Percentiles rank a stretch among this genome's conserved stretches.
Conservation (phyloP, 1,140 invertebrate genomes). For the Orius insidiosus region DNA sequence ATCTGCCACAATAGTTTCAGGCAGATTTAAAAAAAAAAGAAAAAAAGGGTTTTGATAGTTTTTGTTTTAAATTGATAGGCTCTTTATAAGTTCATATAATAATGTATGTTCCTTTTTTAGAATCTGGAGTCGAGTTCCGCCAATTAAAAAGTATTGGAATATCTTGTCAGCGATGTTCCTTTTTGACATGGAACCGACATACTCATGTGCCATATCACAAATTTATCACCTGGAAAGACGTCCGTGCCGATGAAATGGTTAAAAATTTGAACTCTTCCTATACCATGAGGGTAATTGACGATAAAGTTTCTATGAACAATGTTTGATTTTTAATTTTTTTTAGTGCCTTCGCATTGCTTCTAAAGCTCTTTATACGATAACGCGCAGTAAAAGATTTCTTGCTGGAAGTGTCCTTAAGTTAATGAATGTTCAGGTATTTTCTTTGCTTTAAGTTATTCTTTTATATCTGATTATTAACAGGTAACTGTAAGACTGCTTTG, state of each 20-base stretch:
- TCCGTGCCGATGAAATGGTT: slow-evolving; percentile 61
- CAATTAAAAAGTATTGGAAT: slow-evolving; percentile 67
- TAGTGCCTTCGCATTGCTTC: slow-evolving; percentile 37
- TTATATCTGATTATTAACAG: slow-evolving; percentile 29
- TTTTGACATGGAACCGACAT: slow-evolving; percentile 72
- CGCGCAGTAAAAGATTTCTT: slow-evolving; percentile 59
- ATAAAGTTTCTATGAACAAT: neutral
- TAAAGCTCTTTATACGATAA: slow-evolving; percentile 51
- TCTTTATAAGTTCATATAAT: no score
- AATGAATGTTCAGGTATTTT: slow-evolving; percentile 57
- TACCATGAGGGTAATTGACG: slow-evolving; percentile 47
- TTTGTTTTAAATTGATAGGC: no score
- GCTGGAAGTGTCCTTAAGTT: slow-evolving; percentile 62
- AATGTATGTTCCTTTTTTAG: slow-evolving; percentile 4
- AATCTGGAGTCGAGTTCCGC: slow-evolving; percentile 29
- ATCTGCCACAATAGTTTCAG: no score
- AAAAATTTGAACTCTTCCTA: slow-evolving; percentile 72
- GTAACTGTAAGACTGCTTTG: slow-evolving; percentile 61
- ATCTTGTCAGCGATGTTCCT: slow-evolving; percentile 71
- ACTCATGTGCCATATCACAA: slow-evolving; percentile 75
- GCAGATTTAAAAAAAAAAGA: no score
- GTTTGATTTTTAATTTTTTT: slow-evolving; percentile 19
- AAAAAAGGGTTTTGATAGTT: no score
- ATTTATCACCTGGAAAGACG: slow-evolving; percentile 93
- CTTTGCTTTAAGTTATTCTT: neutral